A percentile compares a stretch with the other conserved stretches of the same genome.
Evolutionary conservation across 2,797 vertebrate species (phyloP).

Genomic region (Hemitrygon akajei): DNA sequence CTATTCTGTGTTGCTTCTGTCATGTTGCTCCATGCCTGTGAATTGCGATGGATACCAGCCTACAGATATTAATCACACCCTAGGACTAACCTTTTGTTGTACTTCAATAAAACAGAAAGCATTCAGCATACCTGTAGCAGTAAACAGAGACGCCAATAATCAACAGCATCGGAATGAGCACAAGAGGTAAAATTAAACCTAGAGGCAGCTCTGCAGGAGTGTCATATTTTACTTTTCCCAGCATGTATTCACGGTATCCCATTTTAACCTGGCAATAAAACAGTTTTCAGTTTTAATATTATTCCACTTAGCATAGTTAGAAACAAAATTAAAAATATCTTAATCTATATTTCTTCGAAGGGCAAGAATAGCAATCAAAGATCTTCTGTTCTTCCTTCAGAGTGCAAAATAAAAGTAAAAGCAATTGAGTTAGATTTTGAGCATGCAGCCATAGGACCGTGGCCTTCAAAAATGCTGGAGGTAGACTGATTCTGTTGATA

Average conservation of each 20-base stretch:
- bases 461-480: neutral
- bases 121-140: constrained; percentile 78
- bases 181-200: constrained; percentile 78
- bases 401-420: neutral
- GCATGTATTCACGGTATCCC: constrained; percentile 74
- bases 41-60: neutral
- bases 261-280: constrained; percentile 72
- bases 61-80: neutral
- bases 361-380: neutral
- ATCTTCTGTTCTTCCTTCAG: neutral
- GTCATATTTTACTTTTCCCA: constrained; percentile 75
- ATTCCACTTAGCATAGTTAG: neutral
- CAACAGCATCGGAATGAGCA: constrained; percentile 80
- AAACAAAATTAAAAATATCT: neutral
- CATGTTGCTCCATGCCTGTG: neutral
- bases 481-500: neutral
- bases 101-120: neutral
- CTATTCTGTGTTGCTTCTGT: neutral
- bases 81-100: neutral
- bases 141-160: constrained; percentile 77
- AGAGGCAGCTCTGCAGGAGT: constrained; percentile 69
- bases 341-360: neutral
- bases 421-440: neutral
- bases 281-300: neutral
- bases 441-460: neutral